These are phyloP conservation scores for Ectemnius cavifrons DNA, from an alignment of 2,888 invertebrate genomes.

Conservation along the genomic window DNA sequence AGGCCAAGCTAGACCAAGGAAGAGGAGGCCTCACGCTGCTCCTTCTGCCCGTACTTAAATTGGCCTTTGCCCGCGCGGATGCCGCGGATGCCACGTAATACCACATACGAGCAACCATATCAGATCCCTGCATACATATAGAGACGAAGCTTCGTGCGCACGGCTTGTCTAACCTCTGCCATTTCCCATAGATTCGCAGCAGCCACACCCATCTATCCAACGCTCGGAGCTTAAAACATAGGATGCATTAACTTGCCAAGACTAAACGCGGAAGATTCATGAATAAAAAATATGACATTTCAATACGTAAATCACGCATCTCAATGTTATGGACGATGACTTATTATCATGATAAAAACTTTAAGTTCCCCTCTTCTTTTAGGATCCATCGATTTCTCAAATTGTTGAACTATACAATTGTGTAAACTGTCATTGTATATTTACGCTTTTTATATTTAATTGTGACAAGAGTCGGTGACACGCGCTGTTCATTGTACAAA, in stretches of 20 bases:
- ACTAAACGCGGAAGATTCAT: conserved; percentile 7
- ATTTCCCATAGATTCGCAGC: conserved; percentile 70
- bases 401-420: too few species aligned
- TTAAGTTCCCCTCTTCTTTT: too few species aligned
- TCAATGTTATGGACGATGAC: neutral
- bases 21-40: conserved; percentile 30
- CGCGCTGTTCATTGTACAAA: too few species aligned
- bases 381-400: too few species aligned
- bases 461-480: too few species aligned
- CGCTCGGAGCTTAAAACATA: conserved; percentile 49
- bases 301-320: neutral
- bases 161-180: conserved; percentile 67
- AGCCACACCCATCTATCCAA: conserved; percentile 67
- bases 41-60: conserved; percentile 40
- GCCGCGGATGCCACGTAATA: conserved; percentile 39
- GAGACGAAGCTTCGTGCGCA: conserved; percentile 36
- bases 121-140: conserved; percentile 40
- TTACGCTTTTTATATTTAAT: too few species aligned
- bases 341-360: too few species aligned
- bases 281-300: conserved; percentile 49
- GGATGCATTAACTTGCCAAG: conserved; percentile 38
- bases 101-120: conserved; percentile 36
- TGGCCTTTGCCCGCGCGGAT: conserved; percentile 57
- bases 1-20: conserved; percentile 25
- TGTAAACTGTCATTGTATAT: too few species aligned